Evolutionary conservation across 2,797 vertebrate species (phyloP).

Genomic region (Pitangus sulphuratus): DNA sequence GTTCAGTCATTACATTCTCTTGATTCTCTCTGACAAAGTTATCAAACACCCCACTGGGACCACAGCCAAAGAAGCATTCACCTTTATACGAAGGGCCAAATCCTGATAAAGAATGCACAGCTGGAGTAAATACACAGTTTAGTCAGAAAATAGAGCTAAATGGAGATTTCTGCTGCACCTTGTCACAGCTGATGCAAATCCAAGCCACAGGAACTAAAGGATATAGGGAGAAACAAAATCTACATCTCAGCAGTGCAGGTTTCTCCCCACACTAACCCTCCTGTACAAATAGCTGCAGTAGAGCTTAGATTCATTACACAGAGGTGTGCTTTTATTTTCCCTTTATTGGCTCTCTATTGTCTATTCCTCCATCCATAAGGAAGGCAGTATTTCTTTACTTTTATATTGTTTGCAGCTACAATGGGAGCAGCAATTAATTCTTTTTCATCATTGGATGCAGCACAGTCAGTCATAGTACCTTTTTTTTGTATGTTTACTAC

Average conservation of each 20-base stretch:
- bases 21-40: slow-evolving; percentile 53
- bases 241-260: not conserved
- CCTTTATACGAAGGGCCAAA: slow-evolving; percentile 15
- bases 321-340: not conserved
- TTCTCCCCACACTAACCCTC: not conserved
- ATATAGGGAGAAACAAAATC: not conserved
- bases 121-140: not conserved
- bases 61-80: slow-evolving; percentile 20
- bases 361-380: not conserved
- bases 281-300: not conserved
- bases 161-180: not conserved
- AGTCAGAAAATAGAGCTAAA: not conserved
- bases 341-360: not conserved
- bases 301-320: not conserved
- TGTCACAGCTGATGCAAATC: not conserved
- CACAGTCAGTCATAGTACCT: not conserved
- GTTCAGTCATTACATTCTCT: slow-evolving; percentile 26
- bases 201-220: not conserved
- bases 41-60: slow-evolving; percentile 7
- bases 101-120: not conserved
- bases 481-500: not conserved
- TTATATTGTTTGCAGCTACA: not conserved
- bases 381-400: not conserved
- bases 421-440: not conserved
- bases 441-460: not conserved